Evolutionary conservation across 2,888 invertebrate genomes (phyloP).

Genomic region (Timandra comae): DNA sequence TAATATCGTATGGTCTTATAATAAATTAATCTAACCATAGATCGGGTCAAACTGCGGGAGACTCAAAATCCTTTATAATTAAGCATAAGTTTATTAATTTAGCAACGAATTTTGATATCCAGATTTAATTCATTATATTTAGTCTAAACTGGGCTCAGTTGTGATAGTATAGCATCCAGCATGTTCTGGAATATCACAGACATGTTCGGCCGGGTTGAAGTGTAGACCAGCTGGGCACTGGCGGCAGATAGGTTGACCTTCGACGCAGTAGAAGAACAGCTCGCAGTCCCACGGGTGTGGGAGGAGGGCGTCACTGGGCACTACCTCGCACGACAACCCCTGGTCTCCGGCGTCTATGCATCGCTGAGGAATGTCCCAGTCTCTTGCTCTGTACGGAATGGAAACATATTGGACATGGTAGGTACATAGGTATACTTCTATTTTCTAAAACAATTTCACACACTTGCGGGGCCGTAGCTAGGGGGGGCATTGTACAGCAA

Average conservation of each 20-base stretch:
- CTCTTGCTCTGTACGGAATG: background rate
- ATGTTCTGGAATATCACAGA: constrained; percentile 28
- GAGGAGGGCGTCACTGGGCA: constrained; percentile 22
- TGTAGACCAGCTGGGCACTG: constrained; percentile 32
- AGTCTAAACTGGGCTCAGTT: no score
- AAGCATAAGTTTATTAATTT: no score
- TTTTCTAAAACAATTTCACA: no score
- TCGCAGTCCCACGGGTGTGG: constrained; percentile 36
- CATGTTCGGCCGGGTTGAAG: constrained; percentile 27
- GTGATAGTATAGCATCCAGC: constrained; percentile 29
- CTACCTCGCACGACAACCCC: constrained; percentile 23
- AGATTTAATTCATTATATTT: no score
- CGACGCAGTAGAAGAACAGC: constrained; percentile 35
- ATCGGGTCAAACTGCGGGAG: no score
- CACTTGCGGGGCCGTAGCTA: no score
- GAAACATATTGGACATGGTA: background rate
- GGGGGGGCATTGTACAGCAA: no score
- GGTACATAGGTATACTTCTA: background rate
- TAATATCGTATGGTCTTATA: no score
- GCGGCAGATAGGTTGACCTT: constrained; percentile 27
- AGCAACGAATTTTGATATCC: no score
- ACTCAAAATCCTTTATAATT: no score
- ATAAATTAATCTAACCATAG: no score
- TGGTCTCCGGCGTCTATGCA: background rate
- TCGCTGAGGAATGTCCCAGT: constrained; percentile 1